Conservation (phyloP, 2,797 vertebrate genomes). For the Pachyuromys duprasi region DNA sequence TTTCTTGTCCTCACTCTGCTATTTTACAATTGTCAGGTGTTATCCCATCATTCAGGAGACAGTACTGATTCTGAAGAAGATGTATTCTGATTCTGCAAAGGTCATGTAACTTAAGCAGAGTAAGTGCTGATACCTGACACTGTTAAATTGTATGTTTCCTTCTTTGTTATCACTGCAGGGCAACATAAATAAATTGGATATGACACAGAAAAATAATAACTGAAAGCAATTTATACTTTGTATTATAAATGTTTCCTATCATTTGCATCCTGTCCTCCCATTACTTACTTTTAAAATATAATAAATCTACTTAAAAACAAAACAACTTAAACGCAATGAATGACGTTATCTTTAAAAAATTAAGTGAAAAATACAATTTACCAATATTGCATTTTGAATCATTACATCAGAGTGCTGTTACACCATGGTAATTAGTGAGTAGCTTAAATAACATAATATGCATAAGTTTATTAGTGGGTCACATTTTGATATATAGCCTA, state of each 20-base stretch:
- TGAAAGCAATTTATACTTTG: neutral
- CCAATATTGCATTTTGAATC: neutral
- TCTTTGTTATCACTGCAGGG: neutral
- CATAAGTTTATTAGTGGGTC: neutral
- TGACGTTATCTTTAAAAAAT: neutral
- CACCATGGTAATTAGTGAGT: neutral
- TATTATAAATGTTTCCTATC: neutral
- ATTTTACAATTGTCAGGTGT: neutral
- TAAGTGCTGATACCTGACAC: neutral
- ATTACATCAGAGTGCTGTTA: neutral
- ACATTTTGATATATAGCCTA: neutral
- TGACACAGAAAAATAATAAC: neutral
- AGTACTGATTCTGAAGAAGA: neutral
- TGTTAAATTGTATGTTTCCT: neutral
- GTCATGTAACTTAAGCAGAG: neutral
- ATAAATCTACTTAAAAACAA: neutral
- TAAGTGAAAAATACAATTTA: neutral
- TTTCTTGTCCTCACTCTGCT: neutral
- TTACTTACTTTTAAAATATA: neutral
- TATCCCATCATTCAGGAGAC: neutral
- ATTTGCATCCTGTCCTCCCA: neutral
- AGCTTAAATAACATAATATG: neutral
- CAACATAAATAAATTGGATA: neutral
- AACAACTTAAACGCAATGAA: neutral
- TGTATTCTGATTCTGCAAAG: neutral